Conservation (phyloP, 1,140 invertebrate species). For the Pristionchus pacificus region DNA sequence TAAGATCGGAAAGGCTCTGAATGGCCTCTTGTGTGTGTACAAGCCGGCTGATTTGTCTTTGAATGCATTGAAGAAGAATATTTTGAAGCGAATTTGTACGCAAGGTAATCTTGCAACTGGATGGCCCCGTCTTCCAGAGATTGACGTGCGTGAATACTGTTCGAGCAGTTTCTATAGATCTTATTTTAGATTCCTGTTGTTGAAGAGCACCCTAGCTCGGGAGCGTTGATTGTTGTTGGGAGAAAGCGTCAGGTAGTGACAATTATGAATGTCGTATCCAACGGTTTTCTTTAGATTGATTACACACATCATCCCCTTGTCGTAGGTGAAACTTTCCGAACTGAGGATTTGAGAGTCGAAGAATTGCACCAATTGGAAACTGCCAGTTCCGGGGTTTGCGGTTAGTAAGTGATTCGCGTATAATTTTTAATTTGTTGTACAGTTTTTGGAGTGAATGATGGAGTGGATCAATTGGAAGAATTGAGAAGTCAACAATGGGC, state of each 20-base stretch:
- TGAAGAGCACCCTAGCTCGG: constrained; percentile 39
- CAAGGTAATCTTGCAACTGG: constrained; percentile 15
- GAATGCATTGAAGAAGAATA: constrained; percentile 33
- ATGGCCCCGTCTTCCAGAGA: constrained; percentile 3
- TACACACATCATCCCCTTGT: constrained; percentile 51
- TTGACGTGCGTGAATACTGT: background rate
- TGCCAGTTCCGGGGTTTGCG: constrained; percentile 51
- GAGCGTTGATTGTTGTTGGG: constrained; percentile 48
- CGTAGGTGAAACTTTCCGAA: constrained; percentile 35
- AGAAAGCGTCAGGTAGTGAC: constrained; percentile 40
- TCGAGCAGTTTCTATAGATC: no score
- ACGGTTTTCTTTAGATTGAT: background rate
- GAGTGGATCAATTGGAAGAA: constrained; percentile 38
- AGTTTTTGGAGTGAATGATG: constrained; percentile 52
- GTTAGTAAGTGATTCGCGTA: constrained; percentile 28
- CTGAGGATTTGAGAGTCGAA: constrained; percentile 45
- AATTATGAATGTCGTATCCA: constrained; percentile 33
- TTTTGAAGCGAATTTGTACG: constrained; percentile 33
- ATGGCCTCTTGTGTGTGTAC: constrained; percentile 53
- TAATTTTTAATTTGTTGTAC: constrained; percentile 19
- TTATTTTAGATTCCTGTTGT: constrained; percentile 45
- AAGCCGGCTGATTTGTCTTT: constrained; percentile 51
- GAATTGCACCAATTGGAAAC: constrained; percentile 41
- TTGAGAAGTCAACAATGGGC: constrained; percentile 42
- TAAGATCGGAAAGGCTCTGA: constrained; percentile 15